Percentiles rank a stretch among this genome's conserved stretches.
Evolutionary conservation across 2,888 invertebrate genomes (phyloP).

Genomic region (Sialis fuliginosa): DNA sequence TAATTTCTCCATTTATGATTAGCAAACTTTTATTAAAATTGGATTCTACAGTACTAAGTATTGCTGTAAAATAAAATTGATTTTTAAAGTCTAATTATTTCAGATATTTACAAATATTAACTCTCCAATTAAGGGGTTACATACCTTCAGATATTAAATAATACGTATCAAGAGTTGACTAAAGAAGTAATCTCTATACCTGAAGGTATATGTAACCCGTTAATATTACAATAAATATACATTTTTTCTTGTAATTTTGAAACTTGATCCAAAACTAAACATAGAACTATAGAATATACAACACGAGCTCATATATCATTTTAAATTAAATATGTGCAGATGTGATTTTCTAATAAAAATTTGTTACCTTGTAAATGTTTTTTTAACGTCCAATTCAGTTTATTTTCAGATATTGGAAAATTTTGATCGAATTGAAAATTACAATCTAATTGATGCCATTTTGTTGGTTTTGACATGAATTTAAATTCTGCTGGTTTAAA

Average conservation of each 20-base stretch:
- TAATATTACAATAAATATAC: too few species aligned
- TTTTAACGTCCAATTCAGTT: conserved; percentile 43
- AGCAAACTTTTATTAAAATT: conserved; percentile 45
- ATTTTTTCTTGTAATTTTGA: too few species aligned
- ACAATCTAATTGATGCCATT: conserved; percentile 63
- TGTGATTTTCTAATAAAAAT: background rate
- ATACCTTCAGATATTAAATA: too few species aligned
- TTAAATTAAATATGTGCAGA: too few species aligned
- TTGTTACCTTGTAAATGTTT: conserved; percentile 46
- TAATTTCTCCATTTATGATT: conserved; percentile 55
- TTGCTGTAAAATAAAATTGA: conserved; percentile 26
- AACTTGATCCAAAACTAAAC: too few species aligned
- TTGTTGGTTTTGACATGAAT: conserved; percentile 45
- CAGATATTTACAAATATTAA: conserved; percentile 4
- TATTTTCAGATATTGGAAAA: conserved; percentile 46
- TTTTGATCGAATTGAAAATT: conserved; percentile 58
- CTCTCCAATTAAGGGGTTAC: background rate
- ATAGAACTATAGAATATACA: too few species aligned
- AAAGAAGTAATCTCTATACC: too few species aligned
- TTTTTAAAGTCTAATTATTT: background rate
- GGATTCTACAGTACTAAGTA: conserved; percentile 36
- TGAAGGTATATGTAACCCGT: too few species aligned
- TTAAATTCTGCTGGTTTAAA: conserved; percentile 62
- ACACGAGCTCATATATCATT: too few species aligned
- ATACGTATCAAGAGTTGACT: too few species aligned